These are phyloP conservation scores for Stenurella melanura DNA, from an alignment of 2,888 invertebrate species.

Conservation along the genomic window DNA sequence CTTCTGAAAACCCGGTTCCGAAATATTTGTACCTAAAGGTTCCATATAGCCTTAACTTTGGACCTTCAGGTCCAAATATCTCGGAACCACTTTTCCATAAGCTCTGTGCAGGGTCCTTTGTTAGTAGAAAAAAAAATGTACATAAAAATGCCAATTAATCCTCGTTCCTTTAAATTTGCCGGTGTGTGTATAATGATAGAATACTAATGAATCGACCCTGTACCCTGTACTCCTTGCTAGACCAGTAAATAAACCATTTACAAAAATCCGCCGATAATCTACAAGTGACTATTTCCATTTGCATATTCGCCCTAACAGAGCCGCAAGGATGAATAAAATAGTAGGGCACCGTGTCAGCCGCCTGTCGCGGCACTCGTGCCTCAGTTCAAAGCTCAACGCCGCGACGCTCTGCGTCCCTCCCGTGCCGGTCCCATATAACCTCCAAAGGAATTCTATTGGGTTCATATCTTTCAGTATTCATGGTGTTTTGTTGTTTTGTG, in stretches of 20 bases:
- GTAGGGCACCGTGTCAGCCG: constrained; percentile 57
- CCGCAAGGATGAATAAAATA: constrained; percentile 28
- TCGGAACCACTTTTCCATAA: too few species aligned
- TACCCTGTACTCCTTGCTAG: too few species aligned
- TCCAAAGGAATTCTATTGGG: constrained; percentile 3
- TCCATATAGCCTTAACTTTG: too few species aligned
- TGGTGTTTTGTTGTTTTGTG: constrained; percentile 16
- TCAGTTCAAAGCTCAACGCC: constrained; percentile 13
- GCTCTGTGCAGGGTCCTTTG: too few species aligned
- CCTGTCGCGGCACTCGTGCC: constrained; percentile 24
- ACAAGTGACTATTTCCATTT: constrained; percentile 19
- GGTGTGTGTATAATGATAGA: too few species aligned
- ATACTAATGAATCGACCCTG: background rate
- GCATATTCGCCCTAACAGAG: constrained; percentile 8
- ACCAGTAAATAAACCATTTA: background rate
- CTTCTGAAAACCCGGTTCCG: too few species aligned
- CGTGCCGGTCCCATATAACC: constrained; percentile 17
- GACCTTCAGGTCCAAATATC: too few species aligned
- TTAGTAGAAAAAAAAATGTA: too few species aligned
- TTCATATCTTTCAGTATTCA: background rate
- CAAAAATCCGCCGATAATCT: constrained; percentile 27
- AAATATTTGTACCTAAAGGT: too few species aligned
- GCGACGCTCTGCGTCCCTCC: constrained; percentile 33
- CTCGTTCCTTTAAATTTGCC: too few species aligned
- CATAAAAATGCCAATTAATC: too few species aligned